These are phyloP conservation scores for Philereme vetulata DNA, from an alignment of 2,888 invertebrate genomes.

Conservation along the genomic window DNA sequence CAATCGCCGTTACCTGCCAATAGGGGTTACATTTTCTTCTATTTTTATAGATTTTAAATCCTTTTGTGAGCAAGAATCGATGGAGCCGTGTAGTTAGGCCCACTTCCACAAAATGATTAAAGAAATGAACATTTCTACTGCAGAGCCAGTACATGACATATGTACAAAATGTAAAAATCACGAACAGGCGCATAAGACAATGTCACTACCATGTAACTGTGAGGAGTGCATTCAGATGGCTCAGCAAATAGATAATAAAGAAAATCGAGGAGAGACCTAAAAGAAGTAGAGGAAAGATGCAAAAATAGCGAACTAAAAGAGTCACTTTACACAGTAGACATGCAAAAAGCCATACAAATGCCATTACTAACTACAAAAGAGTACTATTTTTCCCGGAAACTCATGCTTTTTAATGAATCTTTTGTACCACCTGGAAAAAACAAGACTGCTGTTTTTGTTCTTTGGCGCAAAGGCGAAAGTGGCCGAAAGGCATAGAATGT, in stretches of 20 bases:
- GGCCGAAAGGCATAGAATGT: conserved; percentile 10
- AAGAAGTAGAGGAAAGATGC: conserved; percentile 2
- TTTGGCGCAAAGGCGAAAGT: conserved; percentile 31
- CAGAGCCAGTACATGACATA: conserved; percentile 1
- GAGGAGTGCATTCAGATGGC: conserved; percentile 4
- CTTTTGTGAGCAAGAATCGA: not conserved
- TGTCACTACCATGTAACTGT: conserved; percentile 2
- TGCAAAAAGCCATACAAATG: conserved; percentile 7
- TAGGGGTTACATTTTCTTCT: conserved; percentile 2
- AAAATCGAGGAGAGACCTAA: conserved; percentile 4
- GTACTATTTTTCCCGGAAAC: conserved; percentile 3
- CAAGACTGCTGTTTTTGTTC: conserved; percentile 21
- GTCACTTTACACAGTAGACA: conserved; percentile 1
- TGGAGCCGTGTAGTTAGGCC: conserved; percentile 6
- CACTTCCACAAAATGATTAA: conserved; percentile 5
- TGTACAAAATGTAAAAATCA: conserved; percentile 5
- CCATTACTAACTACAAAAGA: conserved; percentile 2
- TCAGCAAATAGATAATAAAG: conserved; percentile 4
- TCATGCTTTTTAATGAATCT: conserved; percentile 24
- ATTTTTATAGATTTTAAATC: conserved; percentile 3
- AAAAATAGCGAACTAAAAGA: too few relatives aligned
- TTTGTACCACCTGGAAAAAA: conserved; percentile 32
- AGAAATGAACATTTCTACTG: conserved; percentile 1
- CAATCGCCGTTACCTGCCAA: conserved; percentile 1
- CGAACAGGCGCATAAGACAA: conserved; percentile 1